phyloP scores from a whole-genome alignment of 2,113 vertebrate species.

The Rhinopithecus roxellana region DNA sequence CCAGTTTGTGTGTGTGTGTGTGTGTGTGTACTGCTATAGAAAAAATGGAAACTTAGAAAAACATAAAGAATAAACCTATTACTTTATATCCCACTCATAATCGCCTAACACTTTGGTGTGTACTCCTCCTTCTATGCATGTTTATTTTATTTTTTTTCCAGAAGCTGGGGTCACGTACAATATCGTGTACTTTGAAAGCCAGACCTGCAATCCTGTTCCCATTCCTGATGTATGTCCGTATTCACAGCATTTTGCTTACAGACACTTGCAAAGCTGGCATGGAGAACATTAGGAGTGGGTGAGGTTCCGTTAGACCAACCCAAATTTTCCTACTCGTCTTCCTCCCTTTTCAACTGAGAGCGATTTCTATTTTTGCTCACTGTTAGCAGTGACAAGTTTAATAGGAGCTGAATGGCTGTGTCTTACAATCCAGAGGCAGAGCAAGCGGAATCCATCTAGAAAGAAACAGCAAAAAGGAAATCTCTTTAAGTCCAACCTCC shows the following conservation, averaged over 20 bases:
- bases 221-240: neutral
- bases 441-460: neutral
- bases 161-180: neutral
- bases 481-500: neutral
- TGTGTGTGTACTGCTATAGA: neutral
- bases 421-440: neutral
- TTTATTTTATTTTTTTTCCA: neutral
- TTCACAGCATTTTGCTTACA: neutral
- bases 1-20: too few species aligned
- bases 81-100: neutral
- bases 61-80: neutral
- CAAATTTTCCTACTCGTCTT: neutral
- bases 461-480: neutral
- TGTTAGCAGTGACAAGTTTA: neutral
- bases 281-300: neutral
- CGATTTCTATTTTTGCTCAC: neutral
- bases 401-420: neutral
- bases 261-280: neutral
- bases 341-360: constrained; percentile 1
- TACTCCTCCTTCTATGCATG: neutral
- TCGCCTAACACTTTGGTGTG: neutral
- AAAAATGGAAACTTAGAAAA: neutral
- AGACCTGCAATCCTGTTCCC: neutral
- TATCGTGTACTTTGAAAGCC: neutral
- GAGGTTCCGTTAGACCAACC: neutral